Evolutionary conservation across 2,888 invertebrate genomes (phyloP), one percentile per base, ranked within the genome.

Genomic region (Chouioia cunea): DNA sequence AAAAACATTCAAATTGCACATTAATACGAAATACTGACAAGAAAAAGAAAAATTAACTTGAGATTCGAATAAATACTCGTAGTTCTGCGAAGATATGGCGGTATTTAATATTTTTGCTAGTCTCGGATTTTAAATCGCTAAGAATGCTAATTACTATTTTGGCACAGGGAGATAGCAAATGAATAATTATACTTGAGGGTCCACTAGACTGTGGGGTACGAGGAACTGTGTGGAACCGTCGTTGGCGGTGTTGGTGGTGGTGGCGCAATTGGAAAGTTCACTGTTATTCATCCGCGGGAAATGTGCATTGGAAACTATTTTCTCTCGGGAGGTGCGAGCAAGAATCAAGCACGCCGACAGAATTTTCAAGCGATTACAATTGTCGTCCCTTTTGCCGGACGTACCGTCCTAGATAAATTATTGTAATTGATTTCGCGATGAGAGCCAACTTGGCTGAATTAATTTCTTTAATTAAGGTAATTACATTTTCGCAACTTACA

Each of bases 131-230:
- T n/a, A 47, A 67, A 67, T 53, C 67, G 12, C 47, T 56, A 57
- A 23, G 68, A 70, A 69, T 73, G 65, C 69, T 73, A 73, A 73
- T 73, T 68, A 70, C 70, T 70, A 70, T 66, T 65, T 70, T 65
- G 58, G 63, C 65, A 22, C 58, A 47, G 44, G 4, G 62, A 73
- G 73, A 70, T 73, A 70, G 66, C 66, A 66, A 69, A 73, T 73
- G 73, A 73, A 73, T 73, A 73, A 73, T 73, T 73, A 73, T 63
- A 66, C 69, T 70, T 58, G 58, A 66, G 69, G 72, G 65, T 72
- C 69, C 69, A 59, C 64, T 71, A 50, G 14, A 18, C 18, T 23
- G 48, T 22, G 57, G 16, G n/a, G n/a, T n/a, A n/a, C n/a, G n/a
- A n/a, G n/a, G n/a, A n/a, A n/a, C n/a, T n/a, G n/a, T n/a, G n/a